Base-by-base conservation (phyloP, 2,113 vertebrate genomes). In the Vombatus ursinus region DNA sequence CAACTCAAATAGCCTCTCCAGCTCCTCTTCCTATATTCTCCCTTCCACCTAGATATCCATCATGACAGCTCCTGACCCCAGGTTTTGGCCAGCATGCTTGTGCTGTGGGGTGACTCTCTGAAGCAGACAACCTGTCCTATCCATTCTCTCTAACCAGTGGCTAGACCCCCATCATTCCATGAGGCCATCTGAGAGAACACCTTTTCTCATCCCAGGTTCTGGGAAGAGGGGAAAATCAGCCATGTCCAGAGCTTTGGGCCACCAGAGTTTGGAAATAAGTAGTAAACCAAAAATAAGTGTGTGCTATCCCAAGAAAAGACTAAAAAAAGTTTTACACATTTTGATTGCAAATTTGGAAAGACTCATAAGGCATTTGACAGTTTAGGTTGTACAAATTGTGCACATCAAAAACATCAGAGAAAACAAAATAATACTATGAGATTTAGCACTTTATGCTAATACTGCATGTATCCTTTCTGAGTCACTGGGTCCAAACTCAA, bases 331-430 rank as follows among this genome's bases (percentile, higher is more conserved):
- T 89, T 95, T 97, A 92, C 90, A 95, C 93, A 91, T 91, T 95
- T 90, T 89, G 57, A 96, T 91, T 48, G 89, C 90, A 96, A 95
- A 96, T 96, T 31, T 95, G 95, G 94, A 94, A 98, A 96, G 92
- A 95, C 28, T 96, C 97, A 61, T 93, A 97, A 98, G 96, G 97
- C 97, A 98, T 97, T 96, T 92, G 94, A 96, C 92, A 96, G 96
- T 96, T 97, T 91, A 94, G 90, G 94, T 93, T 96, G 91, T 94
- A 96, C 68, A 92, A 97, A 97, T 19, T 26, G 8, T 96, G 95
- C 93, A 96, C 98, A 92, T 97, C 89, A 89, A 96, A 97, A 98
- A 93, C 31, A 95, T 92, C 93, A 97, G 3, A 57, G 90, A 96
- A 97, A 96, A 93, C 54, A 96, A 90, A 97, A 96, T 96, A 92